A percentile compares a stretch with the other conserved stretches of the same genome.
Conservation (phyloP, 2,888 invertebrate genomes). For the Rhagophthalmus giganteus region DNA sequence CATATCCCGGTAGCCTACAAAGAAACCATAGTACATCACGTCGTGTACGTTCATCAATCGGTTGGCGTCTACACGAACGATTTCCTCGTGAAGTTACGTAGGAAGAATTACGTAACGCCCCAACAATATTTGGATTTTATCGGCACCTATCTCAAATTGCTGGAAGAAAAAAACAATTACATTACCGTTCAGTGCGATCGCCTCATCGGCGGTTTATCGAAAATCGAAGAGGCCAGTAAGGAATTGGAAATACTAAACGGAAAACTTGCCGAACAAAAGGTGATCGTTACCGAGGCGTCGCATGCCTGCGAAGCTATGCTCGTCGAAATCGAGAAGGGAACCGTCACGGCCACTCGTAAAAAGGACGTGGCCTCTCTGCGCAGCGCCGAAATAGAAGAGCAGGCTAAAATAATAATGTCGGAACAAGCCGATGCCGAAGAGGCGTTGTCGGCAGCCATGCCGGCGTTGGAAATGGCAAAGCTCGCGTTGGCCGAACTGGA, state of each 20-base stretch:
- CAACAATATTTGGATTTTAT: slow-evolving; percentile 91
- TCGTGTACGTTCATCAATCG: slow-evolving; percentile 82
- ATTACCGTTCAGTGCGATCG: slow-evolving; percentile 70
- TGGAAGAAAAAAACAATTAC: slow-evolving; percentile 71
- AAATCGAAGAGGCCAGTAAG: slow-evolving; percentile 84
- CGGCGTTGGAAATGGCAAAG: slow-evolving; percentile 80
- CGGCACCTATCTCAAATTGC: slow-evolving; percentile 72
- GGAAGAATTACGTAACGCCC: slow-evolving; percentile 88
- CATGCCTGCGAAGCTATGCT: slow-evolving; percentile 78
- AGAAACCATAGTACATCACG: slow-evolving; percentile 75
- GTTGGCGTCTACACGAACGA: slow-evolving; percentile 72
- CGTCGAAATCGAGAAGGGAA: slow-evolving; percentile 73
- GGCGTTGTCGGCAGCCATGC: slow-evolving; percentile 78
- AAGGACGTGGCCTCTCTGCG: slow-evolving; percentile 80
- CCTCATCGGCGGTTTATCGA: slow-evolving; percentile 71
- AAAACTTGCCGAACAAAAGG: slow-evolving; percentile 79
- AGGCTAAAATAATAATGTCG: slow-evolving; percentile 74
- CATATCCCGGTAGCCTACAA: slow-evolving; percentile 54
- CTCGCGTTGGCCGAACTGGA: slow-evolving; percentile 80
- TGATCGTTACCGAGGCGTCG: slow-evolving; percentile 76
- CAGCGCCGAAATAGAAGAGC: slow-evolving; percentile 79
- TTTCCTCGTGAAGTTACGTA: slow-evolving; percentile 72
- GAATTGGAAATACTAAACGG: slow-evolving; percentile 79
- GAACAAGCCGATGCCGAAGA: slow-evolving; percentile 86
- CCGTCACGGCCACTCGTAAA: slow-evolving; percentile 72